phyloP scores from a whole-genome alignment of 2,797 vertebrate genomes.

The Galagoides demidoff region DNA sequence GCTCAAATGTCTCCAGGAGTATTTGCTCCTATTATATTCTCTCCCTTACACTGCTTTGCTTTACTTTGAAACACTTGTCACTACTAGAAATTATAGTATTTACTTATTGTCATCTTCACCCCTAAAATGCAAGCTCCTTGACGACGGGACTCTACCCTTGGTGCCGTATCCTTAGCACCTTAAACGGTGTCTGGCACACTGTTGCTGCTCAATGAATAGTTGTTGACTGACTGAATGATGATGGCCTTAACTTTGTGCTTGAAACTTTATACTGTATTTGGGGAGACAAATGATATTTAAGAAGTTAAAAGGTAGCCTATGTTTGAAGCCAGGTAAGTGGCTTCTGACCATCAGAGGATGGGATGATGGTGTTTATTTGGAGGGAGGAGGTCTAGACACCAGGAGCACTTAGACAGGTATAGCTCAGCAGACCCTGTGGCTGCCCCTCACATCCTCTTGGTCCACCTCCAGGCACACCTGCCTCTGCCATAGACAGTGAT shows the following conservation, averaged over 20 bases:
- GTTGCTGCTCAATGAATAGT: not conserved
- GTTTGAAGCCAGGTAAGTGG: not conserved
- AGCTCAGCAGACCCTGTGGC: accelerated
- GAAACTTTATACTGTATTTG: not conserved
- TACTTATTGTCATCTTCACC: not conserved
- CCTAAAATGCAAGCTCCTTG: not conserved
- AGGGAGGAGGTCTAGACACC: not conserved
- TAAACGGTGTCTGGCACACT: not conserved
- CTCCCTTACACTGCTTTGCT: not conserved
- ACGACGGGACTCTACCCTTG: not conserved
- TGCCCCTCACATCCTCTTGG: not conserved
- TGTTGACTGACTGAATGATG: not conserved
- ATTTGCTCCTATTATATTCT: not conserved
- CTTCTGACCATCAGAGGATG: not conserved
- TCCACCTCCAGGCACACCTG: not conserved
- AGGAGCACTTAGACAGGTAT: not conserved
- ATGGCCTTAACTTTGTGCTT: not conserved
- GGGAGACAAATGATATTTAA: not conserved
- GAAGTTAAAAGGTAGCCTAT: not conserved
- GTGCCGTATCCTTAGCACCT: not conserved
- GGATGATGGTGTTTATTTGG: not conserved
- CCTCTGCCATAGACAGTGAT: not conserved
- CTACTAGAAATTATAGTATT: not conserved
- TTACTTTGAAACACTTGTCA: not conserved
- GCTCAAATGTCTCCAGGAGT: not conserved